Base-by-base conservation (phyloP, 2,113 vertebrate species). In the Phalacrocorax brasilianus region DNA sequence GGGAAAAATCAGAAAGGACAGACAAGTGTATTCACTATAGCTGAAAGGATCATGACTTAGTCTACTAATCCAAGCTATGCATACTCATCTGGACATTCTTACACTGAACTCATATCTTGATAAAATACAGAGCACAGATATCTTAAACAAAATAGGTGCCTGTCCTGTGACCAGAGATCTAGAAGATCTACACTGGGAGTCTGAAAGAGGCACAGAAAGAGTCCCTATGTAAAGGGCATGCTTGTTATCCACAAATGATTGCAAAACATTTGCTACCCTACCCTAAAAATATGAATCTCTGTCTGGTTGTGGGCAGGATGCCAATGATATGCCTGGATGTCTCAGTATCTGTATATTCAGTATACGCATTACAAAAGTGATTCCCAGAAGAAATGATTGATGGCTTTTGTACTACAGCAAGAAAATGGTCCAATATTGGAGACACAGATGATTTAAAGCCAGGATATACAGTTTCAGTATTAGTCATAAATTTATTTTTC, bases 401-500 rank as follows among this genome's bases (percentile, higher is more conserved):
- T 94, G 61, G 8, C 22, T 88, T 66, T 96, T 77, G 38, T 89
- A 85, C 33, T 79, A 73, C 26, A 92, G 74, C 32, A 59, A 75
- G 82, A 94, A 93, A 95, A 56, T 74, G 14, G 44, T 73, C 53
- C 28, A 42, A 74, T 97, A 94, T 82, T 91, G 82, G 77, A 91
- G 66, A 53, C 91, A 85, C 23, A 79, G 58, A 66, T 95, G 65
- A 91, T 80, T 97, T 92, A 97, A 97, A 96, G 72, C 67, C 74
- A 83, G 88, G 79, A 85, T 85, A 87, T 52, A 85, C 14, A 86
- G 50, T 56, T 95, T 93, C 68, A 40, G 71, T 88, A 76, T 95
- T 77, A 91, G 50, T n/a, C n/a, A 92, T 83, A 97, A 94, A 78
- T 97, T 96, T 81, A 30, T 91, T 94, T 97, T 97, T 83, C 77